A percentile compares a stretch with the other conserved stretches of the same genome.
These are phyloP conservation scores for Oreochromis aureus DNA, from an alignment of 2,113 vertebrate species.

Conservation along the genomic window DNA sequence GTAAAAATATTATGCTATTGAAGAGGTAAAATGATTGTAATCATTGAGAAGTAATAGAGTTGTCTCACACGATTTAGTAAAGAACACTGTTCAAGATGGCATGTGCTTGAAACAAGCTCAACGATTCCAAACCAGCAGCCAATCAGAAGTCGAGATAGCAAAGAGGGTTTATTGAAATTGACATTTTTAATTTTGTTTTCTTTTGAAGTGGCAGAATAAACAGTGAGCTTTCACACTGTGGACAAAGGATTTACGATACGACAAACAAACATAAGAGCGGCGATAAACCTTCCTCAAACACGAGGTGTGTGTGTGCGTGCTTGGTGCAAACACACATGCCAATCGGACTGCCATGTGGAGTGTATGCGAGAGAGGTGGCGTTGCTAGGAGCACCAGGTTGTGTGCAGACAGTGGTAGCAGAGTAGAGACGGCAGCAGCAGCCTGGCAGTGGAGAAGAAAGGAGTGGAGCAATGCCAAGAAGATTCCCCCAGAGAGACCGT, in stretches of 20 bases:
- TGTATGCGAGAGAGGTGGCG: slow-evolving; percentile 63
- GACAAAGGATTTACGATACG: slow-evolving; percentile 7
- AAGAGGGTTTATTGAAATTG: slow-evolving; percentile 1
- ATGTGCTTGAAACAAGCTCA: neutral
- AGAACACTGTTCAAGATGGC: neutral
- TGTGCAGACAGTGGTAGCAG: slow-evolving; percentile 59
- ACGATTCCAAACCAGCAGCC: neutral
- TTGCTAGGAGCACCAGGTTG: slow-evolving; percentile 78
- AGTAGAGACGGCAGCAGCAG: slow-evolving; percentile 59
- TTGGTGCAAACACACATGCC: neutral
- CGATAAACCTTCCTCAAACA: slow-evolving; percentile 19
- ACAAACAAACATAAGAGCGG: slow-evolving; percentile 17
- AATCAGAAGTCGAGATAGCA: neutral
- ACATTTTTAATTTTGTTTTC: slow-evolving; percentile 30
- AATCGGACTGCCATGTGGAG: slow-evolving; percentile 53
- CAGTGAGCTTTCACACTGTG: neutral
- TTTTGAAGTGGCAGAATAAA: slow-evolving; percentile 29
- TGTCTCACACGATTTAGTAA: neutral
- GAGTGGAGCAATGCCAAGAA: slow-evolving; percentile 76
- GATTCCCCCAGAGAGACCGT: slow-evolving; percentile 67
- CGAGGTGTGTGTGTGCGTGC: slow-evolving; percentile 3
- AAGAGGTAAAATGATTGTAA: neutral
- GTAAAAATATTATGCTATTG: neutral
- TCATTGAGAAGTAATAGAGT: neutral
- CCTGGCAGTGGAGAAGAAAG: slow-evolving; percentile 70